A percentile compares a stretch with the other conserved stretches of the same genome.
Evolutionary conservation across 2,797 vertebrate species (phyloP).

Genomic region (Sphenodon punctatus): DNA sequence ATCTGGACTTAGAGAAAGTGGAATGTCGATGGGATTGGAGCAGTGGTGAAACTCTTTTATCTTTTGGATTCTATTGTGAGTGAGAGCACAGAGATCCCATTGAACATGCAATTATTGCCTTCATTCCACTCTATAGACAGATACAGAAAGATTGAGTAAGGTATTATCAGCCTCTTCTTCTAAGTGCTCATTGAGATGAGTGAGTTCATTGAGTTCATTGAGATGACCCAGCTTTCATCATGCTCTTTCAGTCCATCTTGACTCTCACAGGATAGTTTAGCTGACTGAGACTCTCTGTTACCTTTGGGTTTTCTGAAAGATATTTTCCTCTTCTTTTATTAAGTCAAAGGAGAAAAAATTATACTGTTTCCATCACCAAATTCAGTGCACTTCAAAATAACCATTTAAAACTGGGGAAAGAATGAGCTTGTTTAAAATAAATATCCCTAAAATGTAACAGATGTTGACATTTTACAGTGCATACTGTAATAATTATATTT

Average conservation of each 20-base stretch:
- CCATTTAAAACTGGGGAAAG: too few relatives aligned
- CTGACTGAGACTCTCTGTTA: background rate
- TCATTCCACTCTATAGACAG: background rate
- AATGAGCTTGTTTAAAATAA: too few relatives aligned
- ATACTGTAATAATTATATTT: too few relatives aligned
- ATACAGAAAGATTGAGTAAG: background rate
- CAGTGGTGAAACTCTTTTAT: background rate
- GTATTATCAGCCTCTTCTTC: background rate
- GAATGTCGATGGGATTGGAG: background rate
- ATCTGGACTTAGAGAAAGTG: fast-evolving
- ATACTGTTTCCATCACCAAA: too few relatives aligned
- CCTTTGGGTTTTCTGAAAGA: background rate
- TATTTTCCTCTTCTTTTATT: background rate
- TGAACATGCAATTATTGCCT: background rate
- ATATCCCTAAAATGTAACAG: too few relatives aligned
- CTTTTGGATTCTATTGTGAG: fast-evolving
- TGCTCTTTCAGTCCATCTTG: background rate
- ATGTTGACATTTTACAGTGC: too few relatives aligned
- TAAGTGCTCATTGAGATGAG: too few relatives aligned
- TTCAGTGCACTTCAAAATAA: too few relatives aligned
- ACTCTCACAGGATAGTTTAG: background rate
- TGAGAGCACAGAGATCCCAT: fast-evolving
- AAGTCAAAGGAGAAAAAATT: background rate
- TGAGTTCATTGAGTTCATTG: too few relatives aligned
- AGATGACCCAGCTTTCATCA: background rate